phyloP scores from a whole-genome alignment of 2,888 invertebrate species.

The Lacanobia wlatinum region DNA sequence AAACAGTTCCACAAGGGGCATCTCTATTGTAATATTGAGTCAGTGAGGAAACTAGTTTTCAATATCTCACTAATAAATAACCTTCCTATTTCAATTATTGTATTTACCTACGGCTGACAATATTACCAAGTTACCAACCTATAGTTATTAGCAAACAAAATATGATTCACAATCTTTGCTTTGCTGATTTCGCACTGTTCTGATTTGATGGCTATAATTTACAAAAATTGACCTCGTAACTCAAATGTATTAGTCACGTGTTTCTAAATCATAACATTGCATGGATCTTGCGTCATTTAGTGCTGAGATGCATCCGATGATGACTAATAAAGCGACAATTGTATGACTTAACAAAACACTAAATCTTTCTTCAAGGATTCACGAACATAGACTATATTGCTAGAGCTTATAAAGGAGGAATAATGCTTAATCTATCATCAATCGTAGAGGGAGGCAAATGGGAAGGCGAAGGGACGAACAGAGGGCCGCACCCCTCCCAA shows the following conservation, averaged over 20 bases:
- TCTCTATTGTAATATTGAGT: not conserved
- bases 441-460: conserved; percentile 69
- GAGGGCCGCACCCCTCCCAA: conserved; percentile 65
- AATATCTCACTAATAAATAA: not conserved
- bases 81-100: not conserved
- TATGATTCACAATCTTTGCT: conserved; percentile 33
- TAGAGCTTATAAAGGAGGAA: not conserved
- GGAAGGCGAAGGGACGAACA: conserved; percentile 41
- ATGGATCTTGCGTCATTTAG: conserved; percentile 52
- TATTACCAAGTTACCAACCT: not conserved
- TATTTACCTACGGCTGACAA: not conserved
- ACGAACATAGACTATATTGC: conserved; percentile 14
- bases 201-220: conserved; percentile 44
- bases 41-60: not conserved
- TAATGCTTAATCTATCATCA: conserved; percentile 75
- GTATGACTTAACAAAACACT: conserved; percentile 31
- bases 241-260: conserved; percentile 51
- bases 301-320: conserved; percentile 46
- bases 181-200: conserved; percentile 30
- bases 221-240: conserved; percentile 51
- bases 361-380: conserved; percentile 34
- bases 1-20: not conserved
- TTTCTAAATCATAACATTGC: conserved; percentile 46
- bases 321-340: conserved; percentile 57
- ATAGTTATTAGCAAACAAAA: conserved; percentile 4